These are phyloP conservation scores for Heliconius ethilla DNA, from an alignment of 2,888 invertebrate genomes.

Conservation along the genomic window DNA sequence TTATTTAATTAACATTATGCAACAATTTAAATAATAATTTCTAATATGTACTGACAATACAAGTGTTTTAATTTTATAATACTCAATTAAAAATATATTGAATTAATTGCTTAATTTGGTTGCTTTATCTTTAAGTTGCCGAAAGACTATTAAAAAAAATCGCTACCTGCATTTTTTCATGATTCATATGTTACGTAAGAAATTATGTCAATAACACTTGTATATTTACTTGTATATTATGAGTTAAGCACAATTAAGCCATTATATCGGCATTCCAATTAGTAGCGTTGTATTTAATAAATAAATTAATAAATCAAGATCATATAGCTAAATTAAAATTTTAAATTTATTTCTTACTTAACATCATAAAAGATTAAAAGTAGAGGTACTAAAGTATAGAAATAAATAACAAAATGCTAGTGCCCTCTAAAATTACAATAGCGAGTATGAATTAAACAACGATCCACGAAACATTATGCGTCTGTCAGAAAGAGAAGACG, in stretches of 20 bases:
- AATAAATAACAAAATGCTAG: conserved; percentile 24
- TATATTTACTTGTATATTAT: conserved; percentile 16
- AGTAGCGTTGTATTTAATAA: conserved; percentile 28
- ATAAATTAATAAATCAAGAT: conserved; percentile 29
- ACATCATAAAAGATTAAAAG: not conserved
- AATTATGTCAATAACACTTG: conserved; percentile 13
- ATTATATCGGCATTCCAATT: conserved; percentile 38
- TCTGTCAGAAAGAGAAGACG: conserved; percentile 48
- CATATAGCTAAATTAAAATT: conserved; percentile 12
- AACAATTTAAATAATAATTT: conserved; percentile 42
- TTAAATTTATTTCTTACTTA: not conserved
- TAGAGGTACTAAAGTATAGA: not conserved
- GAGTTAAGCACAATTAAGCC: conserved; percentile 33
- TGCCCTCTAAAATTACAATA: conserved; percentile 52
- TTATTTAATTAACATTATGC: conserved; percentile 38
- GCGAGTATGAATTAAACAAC: conserved; percentile 52
- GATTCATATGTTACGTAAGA: conserved; percentile 18
- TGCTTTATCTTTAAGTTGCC: not conserved
- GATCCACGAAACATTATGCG: conserved; percentile 54
- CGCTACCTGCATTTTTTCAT: conserved; percentile 13
- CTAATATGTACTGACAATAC: conserved; percentile 44
- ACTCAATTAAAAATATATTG: conserved; percentile 14
- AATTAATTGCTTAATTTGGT: conserved; percentile 3
- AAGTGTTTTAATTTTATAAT: conserved; percentile 36
- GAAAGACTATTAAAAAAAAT: conserved; percentile 1